A percentile compares a stretch with the other conserved stretches of the same genome.
Conservation (phyloP, 2,797 vertebrate genomes). For the Threskiornis aethiopicus region DNA sequence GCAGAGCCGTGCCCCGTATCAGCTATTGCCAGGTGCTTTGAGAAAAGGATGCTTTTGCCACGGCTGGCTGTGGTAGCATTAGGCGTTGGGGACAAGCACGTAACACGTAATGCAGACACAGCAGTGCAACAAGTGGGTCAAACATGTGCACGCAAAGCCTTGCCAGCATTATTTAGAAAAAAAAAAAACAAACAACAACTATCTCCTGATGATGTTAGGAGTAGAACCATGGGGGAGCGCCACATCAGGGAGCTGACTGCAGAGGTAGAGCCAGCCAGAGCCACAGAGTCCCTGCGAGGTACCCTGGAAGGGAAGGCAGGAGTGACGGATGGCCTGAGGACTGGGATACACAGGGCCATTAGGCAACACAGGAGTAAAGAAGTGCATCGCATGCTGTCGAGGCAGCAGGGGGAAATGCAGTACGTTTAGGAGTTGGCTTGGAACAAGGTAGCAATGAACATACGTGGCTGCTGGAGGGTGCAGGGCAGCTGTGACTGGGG, state of each 20-base stretch:
- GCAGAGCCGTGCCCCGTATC: rapidly evolving
- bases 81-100: rapidly evolving
- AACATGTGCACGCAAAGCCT: rapidly evolving
- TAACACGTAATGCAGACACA: rapidly evolving
- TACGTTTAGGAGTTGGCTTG: rapidly evolving
- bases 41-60: not conserved
- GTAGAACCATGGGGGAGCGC: not conserved
- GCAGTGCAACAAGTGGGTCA: not conserved
- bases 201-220: not conserved
- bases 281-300: not conserved
- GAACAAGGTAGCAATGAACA: not conserved
- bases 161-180: rapidly evolving
- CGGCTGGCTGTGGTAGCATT: rapidly evolving
- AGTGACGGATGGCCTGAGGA: rapidly evolving
- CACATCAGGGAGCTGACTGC: rapidly evolving
- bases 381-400: rapidly evolving
- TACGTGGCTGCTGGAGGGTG: not conserved
- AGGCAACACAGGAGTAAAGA: not conserved
- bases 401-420: rapidly evolving
- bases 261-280: not conserved
- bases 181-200: too few relatives aligned
- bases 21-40: not conserved
- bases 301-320: not conserved
- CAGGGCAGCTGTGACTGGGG: not conserved
- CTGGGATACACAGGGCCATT: not conserved